Evolutionary conservation across 2,888 invertebrate genomes (phyloP), one percentile per base, ranked within the genome.

Genomic region (Orthosia incerta): DNA sequence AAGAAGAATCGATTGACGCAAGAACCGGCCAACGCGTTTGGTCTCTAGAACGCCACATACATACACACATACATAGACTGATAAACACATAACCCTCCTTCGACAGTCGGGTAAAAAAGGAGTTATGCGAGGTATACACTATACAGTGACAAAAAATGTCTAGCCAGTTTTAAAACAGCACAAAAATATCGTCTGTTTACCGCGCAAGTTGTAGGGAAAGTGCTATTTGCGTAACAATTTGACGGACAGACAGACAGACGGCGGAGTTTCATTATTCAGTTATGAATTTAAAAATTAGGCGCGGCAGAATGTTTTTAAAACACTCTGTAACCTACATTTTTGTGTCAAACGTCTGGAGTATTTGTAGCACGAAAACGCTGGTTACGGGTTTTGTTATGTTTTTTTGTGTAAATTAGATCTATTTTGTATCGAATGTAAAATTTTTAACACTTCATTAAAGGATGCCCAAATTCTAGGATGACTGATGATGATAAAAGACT

Each of bases 271-370:
- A 53, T 45, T 39, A 39, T 53, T 71, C 18, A 71, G 48, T 53
- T 79, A 74, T 72, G 59, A 71, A 53, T 79, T 48, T 13, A 13
- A 79, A 39, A 20, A 79, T 20, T 39, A 23, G 18, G 9, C 59
- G 18, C 12, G 15, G n/a, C 18, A 9, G 18, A 71, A 48, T 74
- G 9, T 74, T 71, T 60, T 45, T 15, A 72, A 60, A 53, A 39
- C 4, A 79, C 48, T 20, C n/a, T 13, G 59, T 72, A 72, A 74
- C 73, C 59, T 55, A 74, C 0, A 72, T 79, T 55, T 72, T 50
- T 55, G 23, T 55, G 79, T 55, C 53, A 53, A 45, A 60, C 0
- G 39, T 79, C 39, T 31, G 71, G 51, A 59, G 31, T 51, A 51
- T 23, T 59, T 46, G 11, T 31, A 20, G 2, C 46, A 20, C 7